These are phyloP conservation scores for Psilopsiagon aurifrons DNA, from an alignment of 2,113 vertebrate species.

Conservation along the genomic window DNA sequence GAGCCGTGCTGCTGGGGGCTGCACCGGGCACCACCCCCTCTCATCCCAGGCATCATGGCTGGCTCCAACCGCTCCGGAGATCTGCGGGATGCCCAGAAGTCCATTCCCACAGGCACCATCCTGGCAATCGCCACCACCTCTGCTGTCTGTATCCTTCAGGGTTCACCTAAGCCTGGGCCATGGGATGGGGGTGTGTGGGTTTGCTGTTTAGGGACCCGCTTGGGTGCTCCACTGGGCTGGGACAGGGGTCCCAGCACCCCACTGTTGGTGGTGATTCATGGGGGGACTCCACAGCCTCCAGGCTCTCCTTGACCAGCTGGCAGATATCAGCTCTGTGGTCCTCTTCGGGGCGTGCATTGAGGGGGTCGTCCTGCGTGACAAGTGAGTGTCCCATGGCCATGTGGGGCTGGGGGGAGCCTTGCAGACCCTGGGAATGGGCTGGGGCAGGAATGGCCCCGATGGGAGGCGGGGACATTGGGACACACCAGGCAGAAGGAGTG, in stretches of 20 bases:
- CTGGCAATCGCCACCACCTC: slow-evolving; percentile 96
- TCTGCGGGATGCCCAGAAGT: slow-evolving; percentile 97
- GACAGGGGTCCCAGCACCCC: fast-evolving
- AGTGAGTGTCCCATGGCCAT: slow-evolving; percentile 76
- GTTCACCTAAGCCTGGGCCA: not conserved
- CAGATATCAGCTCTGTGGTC: slow-evolving; percentile 91
- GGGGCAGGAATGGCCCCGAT: not conserved
- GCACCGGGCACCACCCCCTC: fast-evolving
- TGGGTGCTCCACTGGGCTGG: fast-evolving
- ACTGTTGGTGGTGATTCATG: not conserved
- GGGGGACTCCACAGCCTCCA: not conserved
- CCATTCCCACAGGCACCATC: slow-evolving; percentile 96
- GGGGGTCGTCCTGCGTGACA: slow-evolving; percentile 91
- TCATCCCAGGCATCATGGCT: slow-evolving; percentile 93
- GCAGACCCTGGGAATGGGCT: not conserved
- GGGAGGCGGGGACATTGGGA: not conserved
- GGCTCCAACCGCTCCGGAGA: slow-evolving; percentile 98
- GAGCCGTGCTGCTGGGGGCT: not conserved
- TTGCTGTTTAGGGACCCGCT: fast-evolving
- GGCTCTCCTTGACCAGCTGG: slow-evolving; percentile 71
- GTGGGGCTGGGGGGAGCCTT: not conserved
- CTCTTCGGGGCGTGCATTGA: slow-evolving; percentile 96
- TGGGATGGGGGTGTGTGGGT: not conserved
- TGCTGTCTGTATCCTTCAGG: slow-evolving; percentile 92
- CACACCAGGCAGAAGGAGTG: fast-evolving